Evolutionary conservation across 1,140 invertebrate genomes (phyloP).

Genomic region (Protaetia brevitarsis): DNA sequence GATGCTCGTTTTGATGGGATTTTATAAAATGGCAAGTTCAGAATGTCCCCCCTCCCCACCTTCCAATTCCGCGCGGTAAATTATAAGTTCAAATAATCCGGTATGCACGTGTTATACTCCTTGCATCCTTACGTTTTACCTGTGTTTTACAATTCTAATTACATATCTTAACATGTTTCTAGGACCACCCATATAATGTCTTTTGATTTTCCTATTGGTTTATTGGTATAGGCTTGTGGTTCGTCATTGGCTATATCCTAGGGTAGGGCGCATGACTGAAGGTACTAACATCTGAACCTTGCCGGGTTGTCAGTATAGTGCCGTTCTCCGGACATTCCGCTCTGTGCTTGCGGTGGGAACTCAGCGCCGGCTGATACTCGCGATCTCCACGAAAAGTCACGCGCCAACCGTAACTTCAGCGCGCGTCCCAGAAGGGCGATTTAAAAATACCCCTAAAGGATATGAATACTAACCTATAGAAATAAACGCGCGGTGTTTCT

Average conservation of each 20-base stretch:
- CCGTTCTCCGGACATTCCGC: conserved; percentile 22
- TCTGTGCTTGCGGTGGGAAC: conserved; percentile 27
- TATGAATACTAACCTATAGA: background rate
- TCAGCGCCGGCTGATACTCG: background rate
- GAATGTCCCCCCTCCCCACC: too few relatives aligned
- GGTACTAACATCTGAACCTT: conserved; percentile 31
- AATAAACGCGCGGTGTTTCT: background rate
- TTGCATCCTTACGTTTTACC: conserved; percentile 35
- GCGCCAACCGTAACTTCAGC: conserved; percentile 24
- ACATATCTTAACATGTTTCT: conserved; percentile 47
- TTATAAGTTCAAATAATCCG: too few relatives aligned
- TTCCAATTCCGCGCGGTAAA: too few relatives aligned
- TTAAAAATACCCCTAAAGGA: background rate
- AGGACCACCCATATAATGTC: conserved; percentile 47
- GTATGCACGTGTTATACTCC: conserved; percentile 1
- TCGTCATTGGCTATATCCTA: conserved; percentile 40
- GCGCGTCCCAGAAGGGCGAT: background rate
- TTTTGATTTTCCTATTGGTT: conserved; percentile 48
- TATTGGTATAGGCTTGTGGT: conserved; percentile 42
- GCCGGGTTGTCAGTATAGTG: conserved; percentile 26
- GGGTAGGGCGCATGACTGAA: conserved; percentile 42
- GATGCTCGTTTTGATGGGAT: too few relatives aligned
- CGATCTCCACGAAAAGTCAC: conserved; percentile 26
- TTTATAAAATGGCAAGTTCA: too few relatives aligned
- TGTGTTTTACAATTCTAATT: conserved; percentile 49